These are phyloP conservation scores for Schizopygopsis pylzovi DNA, from an alignment of 2,797 vertebrate species.

Conservation along the genomic window DNA sequence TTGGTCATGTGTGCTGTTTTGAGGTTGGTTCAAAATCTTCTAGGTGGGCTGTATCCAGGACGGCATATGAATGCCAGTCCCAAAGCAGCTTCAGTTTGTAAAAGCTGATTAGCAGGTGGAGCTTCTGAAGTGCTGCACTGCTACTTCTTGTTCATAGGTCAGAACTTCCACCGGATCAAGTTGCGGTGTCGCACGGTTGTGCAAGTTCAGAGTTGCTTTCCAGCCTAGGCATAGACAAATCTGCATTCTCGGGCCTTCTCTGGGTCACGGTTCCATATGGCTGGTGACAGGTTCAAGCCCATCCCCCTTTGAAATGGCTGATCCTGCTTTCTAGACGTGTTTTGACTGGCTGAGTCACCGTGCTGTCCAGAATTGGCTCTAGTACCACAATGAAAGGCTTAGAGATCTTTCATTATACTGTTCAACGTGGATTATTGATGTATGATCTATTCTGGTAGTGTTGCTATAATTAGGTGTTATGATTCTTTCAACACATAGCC, in stretches of 20 bases:
- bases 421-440: slow-evolving; percentile 13
- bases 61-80: background rate
- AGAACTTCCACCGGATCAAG: slow-evolving; percentile 65
- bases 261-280: slow-evolving; percentile 52
- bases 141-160: slow-evolving; percentile 24
- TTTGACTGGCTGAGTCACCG: slow-evolving; percentile 39
- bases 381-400: slow-evolving; percentile 20
- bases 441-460: slow-evolving; percentile 23
- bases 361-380: slow-evolving; percentile 17
- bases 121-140: background rate
- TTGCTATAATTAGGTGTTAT: slow-evolving; percentile 28
- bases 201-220: slow-evolving; percentile 68
- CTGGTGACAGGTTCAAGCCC: slow-evolving; percentile 58
- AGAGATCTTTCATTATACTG: slow-evolving; percentile 1
- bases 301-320: slow-evolving; percentile 32
- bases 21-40: background rate
- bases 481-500: background rate
- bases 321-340: slow-evolving; percentile 33
- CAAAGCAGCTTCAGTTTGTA: background rate
- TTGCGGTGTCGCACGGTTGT: slow-evolving; percentile 59
- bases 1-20: background rate
- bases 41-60: background rate
- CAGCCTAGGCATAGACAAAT: slow-evolving; percentile 59
- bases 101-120: background rate
- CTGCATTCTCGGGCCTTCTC: slow-evolving; percentile 50